These are phyloP conservation scores for Crocallis elinguaria DNA, from an alignment of 2,888 invertebrate genomes.

Conservation along the genomic window DNA sequence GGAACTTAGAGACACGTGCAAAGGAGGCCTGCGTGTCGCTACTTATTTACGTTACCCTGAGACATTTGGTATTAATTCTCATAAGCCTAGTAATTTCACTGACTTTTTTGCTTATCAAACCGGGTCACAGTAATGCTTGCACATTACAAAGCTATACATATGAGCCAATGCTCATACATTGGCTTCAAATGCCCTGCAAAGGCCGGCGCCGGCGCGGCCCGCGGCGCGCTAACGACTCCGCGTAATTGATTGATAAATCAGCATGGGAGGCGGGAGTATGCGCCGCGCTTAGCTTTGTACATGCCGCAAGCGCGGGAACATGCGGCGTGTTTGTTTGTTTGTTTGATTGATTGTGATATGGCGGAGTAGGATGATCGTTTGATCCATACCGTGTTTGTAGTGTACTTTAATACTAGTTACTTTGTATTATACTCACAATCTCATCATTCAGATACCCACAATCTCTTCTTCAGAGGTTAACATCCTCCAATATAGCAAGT, in stretches of 20 bases:
- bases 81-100: too few species aligned
- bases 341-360: constrained; percentile 19
- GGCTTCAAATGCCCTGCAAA: constrained; percentile 2
- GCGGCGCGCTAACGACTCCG: constrained; percentile 52
- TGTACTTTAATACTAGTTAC: background rate
- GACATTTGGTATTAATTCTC: too few species aligned
- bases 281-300: constrained; percentile 35
- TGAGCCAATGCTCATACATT: too few species aligned
- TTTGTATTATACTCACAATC: background rate
- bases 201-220: constrained; percentile 43
- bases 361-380: background rate
- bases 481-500: too few species aligned
- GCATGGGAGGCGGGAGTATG: constrained; percentile 32
- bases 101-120: too few species aligned
- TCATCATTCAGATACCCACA: too few species aligned
- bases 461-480: too few species aligned
- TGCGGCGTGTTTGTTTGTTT: constrained; percentile 17
- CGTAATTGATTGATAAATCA: constrained; percentile 60
- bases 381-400: constrained; percentile 11
- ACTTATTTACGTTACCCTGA: too few species aligned
- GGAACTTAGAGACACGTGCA: too few species aligned
- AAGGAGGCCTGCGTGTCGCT: too few species aligned
- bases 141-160: too few species aligned
- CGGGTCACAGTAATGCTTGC: too few species aligned
- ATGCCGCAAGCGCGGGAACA: constrained; percentile 19